These are phyloP conservation scores for Drosophila cardini DNA, from an alignment of 1,140 invertebrate genomes.

Conservation along the genomic window DNA sequence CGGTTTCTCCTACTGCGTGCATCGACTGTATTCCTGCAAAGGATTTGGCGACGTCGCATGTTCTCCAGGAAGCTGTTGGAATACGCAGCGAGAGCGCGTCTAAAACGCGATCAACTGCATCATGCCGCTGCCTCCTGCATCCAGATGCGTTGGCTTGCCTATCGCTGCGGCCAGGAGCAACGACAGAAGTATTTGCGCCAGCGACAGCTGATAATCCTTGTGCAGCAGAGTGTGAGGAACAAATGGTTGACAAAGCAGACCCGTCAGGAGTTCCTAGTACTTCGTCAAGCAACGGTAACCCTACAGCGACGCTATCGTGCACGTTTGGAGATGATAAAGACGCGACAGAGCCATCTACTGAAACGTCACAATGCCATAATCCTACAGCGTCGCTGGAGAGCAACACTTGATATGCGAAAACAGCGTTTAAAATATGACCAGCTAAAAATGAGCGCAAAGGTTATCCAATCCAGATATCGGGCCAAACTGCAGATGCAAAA, in stretches of 20 bases:
- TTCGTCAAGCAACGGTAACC: slow-evolving; percentile 72
- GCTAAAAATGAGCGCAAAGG: slow-evolving; percentile 48
- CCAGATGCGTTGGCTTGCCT: slow-evolving; percentile 60
- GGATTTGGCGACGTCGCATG: slow-evolving; percentile 59
- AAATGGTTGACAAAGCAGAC: slow-evolving; percentile 54
- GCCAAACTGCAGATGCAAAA: slow-evolving; percentile 38
- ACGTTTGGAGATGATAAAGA: slow-evolving; percentile 40
- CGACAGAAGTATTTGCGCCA: slow-evolving; percentile 40
- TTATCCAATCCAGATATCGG: slow-evolving; percentile 22
- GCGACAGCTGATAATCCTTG: slow-evolving; percentile 38
- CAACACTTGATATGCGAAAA: slow-evolving; percentile 61
- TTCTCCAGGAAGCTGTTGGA: slow-evolving; percentile 56
- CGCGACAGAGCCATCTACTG: slow-evolving; percentile 60
- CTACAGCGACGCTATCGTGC: slow-evolving; percentile 84
- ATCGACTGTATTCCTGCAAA: slow-evolving; percentile 62
- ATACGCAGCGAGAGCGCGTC: slow-evolving; percentile 49
- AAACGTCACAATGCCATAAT: slow-evolving; percentile 4
- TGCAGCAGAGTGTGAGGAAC: slow-evolving; percentile 73
- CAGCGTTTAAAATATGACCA: slow-evolving; percentile 54
- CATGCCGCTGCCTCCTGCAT: slow-evolving; percentile 67
- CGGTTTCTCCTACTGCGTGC: slow-evolving; percentile 54
- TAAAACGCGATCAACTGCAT: slow-evolving; percentile 56
- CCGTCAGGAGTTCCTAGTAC: slow-evolving; percentile 39
- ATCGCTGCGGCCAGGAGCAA: slow-evolving; percentile 26
- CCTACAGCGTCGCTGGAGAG: slow-evolving; percentile 85